Base-by-base conservation (phyloP, 1,140 invertebrate genomes). In the Gonioctena quinquepunctata region DNA sequence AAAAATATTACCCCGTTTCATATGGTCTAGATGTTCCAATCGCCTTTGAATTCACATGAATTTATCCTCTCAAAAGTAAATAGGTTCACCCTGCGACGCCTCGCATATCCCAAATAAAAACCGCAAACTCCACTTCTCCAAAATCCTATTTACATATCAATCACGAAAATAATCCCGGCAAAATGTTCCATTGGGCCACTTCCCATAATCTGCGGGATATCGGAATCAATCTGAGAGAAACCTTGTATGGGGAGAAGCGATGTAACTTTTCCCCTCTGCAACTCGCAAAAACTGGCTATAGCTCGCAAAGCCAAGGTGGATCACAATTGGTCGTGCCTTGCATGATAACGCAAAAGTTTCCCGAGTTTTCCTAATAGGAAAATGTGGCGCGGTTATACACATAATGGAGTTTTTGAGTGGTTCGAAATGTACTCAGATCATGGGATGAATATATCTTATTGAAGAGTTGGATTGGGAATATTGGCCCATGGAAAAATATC, bases 91-190 rank as follows among this genome's bases (percentile, higher is more conserved):
- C 11, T n/a, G 16, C 33, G 11, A 42, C 11, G 16, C 13, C 33
- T 42, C 7, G 7, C 6, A 8, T n/a, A 2, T n/a, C 33, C n/a
- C n/a, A n/a, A n/a, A n/a, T n/a, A n/a, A n/a, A n/a, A n/a, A n/a
- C n/a, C n/a, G n/a, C n/a, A 42, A 42, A 42, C 13, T 54, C 50
- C 50, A 19, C 50, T 59, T 59, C 8, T 1, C 18, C 23, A 21
- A 11, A 62, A 62, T 42, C 27, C 18, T 42, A 62, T 62, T 62
- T 42, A 62, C 60, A 62, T 62, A 27, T 62, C 60, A 62, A 62
- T 62, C 60, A 42, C n/a, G 11, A 62, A 62, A 62, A 62, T 62
- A 62, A 62, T 62, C 60, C 22, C 23, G 8, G 23, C 21, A 59
- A 59, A 59, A 25, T 22, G 56, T 28, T 26, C 56, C 16, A 25